Evolutionary conservation across 2,888 invertebrate species (phyloP).

Genomic region (Andrena bicolor): DNA sequence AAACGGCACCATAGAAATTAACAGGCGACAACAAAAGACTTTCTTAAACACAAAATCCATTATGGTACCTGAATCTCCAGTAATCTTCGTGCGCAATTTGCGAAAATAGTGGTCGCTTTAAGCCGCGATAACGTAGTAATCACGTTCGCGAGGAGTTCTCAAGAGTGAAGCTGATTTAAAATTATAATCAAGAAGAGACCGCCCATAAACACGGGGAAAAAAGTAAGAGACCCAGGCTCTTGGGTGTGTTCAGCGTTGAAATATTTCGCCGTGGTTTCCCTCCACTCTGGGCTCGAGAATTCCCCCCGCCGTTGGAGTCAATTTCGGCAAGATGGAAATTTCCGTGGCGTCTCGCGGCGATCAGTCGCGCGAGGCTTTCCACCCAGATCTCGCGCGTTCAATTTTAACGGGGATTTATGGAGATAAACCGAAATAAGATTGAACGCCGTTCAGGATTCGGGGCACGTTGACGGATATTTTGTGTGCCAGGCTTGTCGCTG

Average conservation of each 20-base stretch:
- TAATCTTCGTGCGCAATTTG: constrained; percentile 32
- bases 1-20: neutral
- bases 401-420: constrained; percentile 76
- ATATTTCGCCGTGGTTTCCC: constrained; percentile 53
- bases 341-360: constrained; percentile 34
- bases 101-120: constrained; percentile 1
- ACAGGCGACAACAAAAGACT: neutral
- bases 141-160: constrained; percentile 15
- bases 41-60: neutral
- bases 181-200: constrained; percentile 47
- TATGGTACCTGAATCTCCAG: neutral
- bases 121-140: constrained; percentile 32
- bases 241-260: constrained; percentile 18
- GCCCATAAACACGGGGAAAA: constrained; percentile 37
- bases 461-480: constrained; percentile 69
- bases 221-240: constrained; percentile 10
- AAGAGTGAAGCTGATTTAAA: constrained; percentile 35
- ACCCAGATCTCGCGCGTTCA: constrained; percentile 54
- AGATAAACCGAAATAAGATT: constrained; percentile 75
- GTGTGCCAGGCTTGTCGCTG: constrained; percentile 30
- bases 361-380: constrained; percentile 22
- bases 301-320: constrained; percentile 37
- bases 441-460: constrained; percentile 65
- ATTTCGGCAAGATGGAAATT: constrained; percentile 67
- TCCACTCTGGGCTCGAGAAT: neutral